phyloP scores from a whole-genome alignment of 2,888 invertebrate genomes.

The Caenorhabditis becei region DNA sequence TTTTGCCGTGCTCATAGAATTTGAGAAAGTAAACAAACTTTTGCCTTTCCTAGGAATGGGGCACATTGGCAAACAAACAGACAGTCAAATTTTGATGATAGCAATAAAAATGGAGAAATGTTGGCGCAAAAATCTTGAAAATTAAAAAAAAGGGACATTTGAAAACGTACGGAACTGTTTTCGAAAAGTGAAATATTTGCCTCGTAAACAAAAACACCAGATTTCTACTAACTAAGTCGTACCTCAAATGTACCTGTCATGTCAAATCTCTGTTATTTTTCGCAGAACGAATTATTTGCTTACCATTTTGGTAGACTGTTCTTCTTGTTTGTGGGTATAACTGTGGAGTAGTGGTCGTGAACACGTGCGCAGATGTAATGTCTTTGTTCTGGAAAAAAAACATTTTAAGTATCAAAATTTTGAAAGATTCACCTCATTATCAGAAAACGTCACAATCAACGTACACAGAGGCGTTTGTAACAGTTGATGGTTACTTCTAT shows the following conservation, averaged over 20 bases:
- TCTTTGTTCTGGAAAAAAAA: constrained; percentile 56
- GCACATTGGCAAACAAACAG: constrained; percentile 31
- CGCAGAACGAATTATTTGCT: not conserved
- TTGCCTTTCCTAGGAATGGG: constrained; percentile 31
- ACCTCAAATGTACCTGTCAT: no score
- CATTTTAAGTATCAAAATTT: not conserved
- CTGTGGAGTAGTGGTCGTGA: constrained; percentile 64
- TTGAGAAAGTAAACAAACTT: constrained; percentile 41
- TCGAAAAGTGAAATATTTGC: no score
- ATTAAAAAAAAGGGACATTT: no score
- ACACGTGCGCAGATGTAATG: constrained; percentile 67
- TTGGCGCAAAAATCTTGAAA: not conserved
- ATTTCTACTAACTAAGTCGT: no score
- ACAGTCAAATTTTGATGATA: constrained; percentile 18
- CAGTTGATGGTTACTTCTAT: constrained; percentile 5
- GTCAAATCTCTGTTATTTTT: not conserved
- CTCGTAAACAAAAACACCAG: no score
- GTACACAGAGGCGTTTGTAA: constrained; percentile 61
- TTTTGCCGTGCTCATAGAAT: constrained; percentile 22
- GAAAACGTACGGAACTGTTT: no score
- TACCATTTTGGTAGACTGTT: constrained; percentile 55
- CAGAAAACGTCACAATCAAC: constrained; percentile 65
- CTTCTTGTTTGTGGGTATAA: constrained; percentile 69
- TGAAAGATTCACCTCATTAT: constrained; percentile 60
- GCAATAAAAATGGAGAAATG: constrained; percentile 44